These are phyloP conservation scores for Lagria hirta DNA, from an alignment of 2,888 invertebrate species.

Conservation along the genomic window DNA sequence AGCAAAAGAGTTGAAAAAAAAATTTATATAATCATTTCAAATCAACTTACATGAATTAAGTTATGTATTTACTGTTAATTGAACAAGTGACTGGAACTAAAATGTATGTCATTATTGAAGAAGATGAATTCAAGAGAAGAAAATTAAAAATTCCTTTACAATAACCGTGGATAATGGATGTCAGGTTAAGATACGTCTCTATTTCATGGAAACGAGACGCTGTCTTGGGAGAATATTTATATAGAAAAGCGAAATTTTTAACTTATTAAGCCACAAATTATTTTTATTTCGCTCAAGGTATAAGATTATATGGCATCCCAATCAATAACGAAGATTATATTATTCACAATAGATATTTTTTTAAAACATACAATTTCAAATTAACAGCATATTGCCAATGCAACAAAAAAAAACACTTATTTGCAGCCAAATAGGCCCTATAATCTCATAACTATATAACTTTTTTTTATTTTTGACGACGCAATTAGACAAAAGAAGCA, in stretches of 20 bases:
- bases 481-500: too few relatives aligned
- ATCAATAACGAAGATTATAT: too few relatives aligned
- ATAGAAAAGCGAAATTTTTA: neutral
- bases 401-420: too few relatives aligned
- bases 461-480: too few relatives aligned
- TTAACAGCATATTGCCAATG: too few relatives aligned
- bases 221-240: constrained; percentile 8
- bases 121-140: constrained; percentile 17
- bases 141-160: constrained; percentile 25
- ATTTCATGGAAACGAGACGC: constrained; percentile 19
- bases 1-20: constrained; percentile 9
- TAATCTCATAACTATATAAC: too few relatives aligned
- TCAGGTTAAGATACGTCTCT: constrained; percentile 20
- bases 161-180: constrained; percentile 14
- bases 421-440: too few relatives aligned
- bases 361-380: too few relatives aligned
- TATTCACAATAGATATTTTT: too few relatives aligned
- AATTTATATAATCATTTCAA: constrained; percentile 19
- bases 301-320: too few relatives aligned
- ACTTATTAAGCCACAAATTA: too few relatives aligned
- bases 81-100: constrained; percentile 25
- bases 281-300: too few relatives aligned
- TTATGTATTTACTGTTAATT: constrained; percentile 23
- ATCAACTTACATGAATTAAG: constrained; percentile 17
- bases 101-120: constrained; percentile 24